Conservation (phyloP, 2,888 invertebrate genomes). For the Cremastobaeus sp. region DNA sequence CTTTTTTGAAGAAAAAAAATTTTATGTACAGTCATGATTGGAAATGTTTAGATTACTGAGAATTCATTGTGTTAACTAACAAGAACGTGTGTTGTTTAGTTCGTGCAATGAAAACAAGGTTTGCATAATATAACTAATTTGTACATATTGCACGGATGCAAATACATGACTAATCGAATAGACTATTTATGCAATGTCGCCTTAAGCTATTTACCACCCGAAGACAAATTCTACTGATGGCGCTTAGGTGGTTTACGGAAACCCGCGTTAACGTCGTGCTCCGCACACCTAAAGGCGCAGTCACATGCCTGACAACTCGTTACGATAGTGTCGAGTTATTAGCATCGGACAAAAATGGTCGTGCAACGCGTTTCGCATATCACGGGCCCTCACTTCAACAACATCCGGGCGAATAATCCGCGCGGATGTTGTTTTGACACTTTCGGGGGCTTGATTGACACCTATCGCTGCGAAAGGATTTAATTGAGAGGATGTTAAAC, state of each 20-base stretch:
- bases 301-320: slow-evolving; percentile 3
- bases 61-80: no score
- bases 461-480: slow-evolving; percentile 2
- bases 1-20: no score
- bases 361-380: slow-evolving; percentile 7
- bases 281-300: slow-evolving; percentile 16
- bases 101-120: neutral
- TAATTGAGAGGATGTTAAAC: slow-evolving; percentile 13
- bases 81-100: no score
- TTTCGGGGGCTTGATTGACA: slow-evolving; percentile 22
- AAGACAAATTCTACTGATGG: slow-evolving; percentile 45
- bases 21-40: no score
- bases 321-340: slow-evolving; percentile 27
- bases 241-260: slow-evolving; percentile 45
- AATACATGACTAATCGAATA: slow-evolving; percentile 51
- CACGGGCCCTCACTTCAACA: slow-evolving; percentile 5
- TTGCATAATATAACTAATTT: slow-evolving; percentile 3
- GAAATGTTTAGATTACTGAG: no score
- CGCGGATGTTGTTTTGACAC: slow-evolving; percentile 35
- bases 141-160: slow-evolving; percentile 18
- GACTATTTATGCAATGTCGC: slow-evolving; percentile 44
- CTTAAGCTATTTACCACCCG: slow-evolving; percentile 47
- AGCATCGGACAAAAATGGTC: slow-evolving; percentile 23
- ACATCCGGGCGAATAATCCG: slow-evolving; percentile 24
- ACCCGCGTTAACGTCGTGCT: slow-evolving; percentile 17